These are phyloP conservation scores for Lasioglossum vierecki DNA, from an alignment of 2,888 invertebrate species.

Conservation along the genomic window DNA sequence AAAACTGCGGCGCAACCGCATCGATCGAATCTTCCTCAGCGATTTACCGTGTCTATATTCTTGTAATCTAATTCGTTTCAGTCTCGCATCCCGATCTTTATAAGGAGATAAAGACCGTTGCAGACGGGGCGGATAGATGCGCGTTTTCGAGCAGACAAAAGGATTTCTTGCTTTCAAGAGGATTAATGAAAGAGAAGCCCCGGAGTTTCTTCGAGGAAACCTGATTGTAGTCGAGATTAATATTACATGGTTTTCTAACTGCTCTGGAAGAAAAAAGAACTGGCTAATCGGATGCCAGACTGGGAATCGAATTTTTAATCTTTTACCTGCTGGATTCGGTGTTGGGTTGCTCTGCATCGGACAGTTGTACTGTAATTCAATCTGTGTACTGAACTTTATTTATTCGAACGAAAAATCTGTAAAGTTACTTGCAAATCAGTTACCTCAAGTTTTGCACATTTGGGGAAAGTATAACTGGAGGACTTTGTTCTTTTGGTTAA, in stretches of 20 bases:
- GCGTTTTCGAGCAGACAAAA: slow-evolving; percentile 1
- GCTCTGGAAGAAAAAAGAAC: background rate
- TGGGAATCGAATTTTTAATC: background rate
- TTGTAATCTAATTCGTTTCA: slow-evolving; percentile 12
- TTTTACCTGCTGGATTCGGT: background rate
- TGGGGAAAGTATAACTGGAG: too few relatives aligned
- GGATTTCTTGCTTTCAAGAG: background rate
- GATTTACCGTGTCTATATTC: background rate
- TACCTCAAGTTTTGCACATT: too few relatives aligned
- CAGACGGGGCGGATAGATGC: background rate
- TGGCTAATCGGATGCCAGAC: background rate
- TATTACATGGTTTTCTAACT: background rate
- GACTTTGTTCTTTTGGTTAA: too few relatives aligned
- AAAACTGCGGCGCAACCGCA: background rate
- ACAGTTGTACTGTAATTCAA: background rate
- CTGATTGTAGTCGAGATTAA: background rate
- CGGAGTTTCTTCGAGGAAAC: background rate
- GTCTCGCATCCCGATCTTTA: background rate
- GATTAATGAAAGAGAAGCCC: background rate
- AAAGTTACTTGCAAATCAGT: too few relatives aligned
- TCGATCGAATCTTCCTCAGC: background rate
- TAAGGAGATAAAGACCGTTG: background rate
- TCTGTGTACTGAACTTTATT: too few relatives aligned
- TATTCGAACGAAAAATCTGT: too few relatives aligned
- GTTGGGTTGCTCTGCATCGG: background rate